A percentile compares a stretch with the other conserved stretches of the same genome.
These are phyloP conservation scores for Drosophila subobscura DNA, from an alignment of 1,140 invertebrate genomes.

Conservation along the genomic window DNA sequence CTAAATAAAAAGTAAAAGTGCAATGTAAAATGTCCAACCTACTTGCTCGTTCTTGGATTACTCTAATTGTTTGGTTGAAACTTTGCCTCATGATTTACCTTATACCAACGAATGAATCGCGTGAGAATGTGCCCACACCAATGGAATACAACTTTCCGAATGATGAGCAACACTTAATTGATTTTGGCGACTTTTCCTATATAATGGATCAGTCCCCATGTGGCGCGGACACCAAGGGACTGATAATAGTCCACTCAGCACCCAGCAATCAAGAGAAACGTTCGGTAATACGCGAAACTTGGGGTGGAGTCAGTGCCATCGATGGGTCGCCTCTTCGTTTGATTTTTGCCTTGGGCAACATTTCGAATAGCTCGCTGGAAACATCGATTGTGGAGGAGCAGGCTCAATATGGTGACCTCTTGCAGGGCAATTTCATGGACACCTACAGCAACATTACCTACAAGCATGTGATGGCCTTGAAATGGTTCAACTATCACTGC, in stretches of 20 bases:
- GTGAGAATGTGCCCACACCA: background rate
- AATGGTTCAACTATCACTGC: conserved; percentile 90
- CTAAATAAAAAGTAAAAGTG: background rate
- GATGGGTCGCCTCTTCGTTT: conserved; percentile 82
- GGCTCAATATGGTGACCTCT: conserved; percentile 87
- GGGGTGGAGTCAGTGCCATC: conserved; percentile 84
- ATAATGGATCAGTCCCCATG: conserved; percentile 85
- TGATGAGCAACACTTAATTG: conserved; percentile 82
- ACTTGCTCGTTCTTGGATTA: background rate
- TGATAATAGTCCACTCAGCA: conserved; percentile 88
- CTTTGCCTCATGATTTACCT: conserved; percentile 11
- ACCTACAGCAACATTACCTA: conserved; percentile 93
- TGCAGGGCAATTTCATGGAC: conserved; percentile 91
- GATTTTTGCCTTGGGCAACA: conserved; percentile 89
- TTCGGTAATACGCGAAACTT: conserved; percentile 87
- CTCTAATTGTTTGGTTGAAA: conserved; percentile 5
- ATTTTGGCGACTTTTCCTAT: conserved; percentile 86
- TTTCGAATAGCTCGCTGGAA: conserved; percentile 80
- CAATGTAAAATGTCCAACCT: conserved; percentile 3
- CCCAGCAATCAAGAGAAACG: conserved; percentile 87
- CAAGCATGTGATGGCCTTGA: conserved; percentile 93
- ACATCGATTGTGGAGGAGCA: conserved; percentile 86
- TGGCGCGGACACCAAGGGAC: conserved; percentile 71
- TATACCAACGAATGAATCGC: background rate
- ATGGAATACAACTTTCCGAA: background rate